Evolutionary conservation across 2,797 vertebrate species (phyloP), one percentile per base, ranked within the genome.

Genomic region (Antennarius maculatus): DNA sequence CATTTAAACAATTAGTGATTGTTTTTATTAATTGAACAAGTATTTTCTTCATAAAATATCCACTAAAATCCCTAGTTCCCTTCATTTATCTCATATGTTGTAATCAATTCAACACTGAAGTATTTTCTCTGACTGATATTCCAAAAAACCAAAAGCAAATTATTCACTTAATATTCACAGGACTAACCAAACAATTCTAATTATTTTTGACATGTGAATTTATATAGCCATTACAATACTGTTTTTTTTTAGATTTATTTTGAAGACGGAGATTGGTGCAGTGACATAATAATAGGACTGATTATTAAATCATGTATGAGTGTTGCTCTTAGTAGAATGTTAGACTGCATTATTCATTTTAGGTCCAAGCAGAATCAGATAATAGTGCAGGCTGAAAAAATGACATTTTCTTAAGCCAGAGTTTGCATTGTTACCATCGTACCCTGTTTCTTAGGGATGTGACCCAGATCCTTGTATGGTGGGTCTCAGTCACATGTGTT

Each of bases 381-480:
- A 23, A 45, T 34, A 7, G 7, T 45, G 14, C 37, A 57, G 13
- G 54, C 17, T 57, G 53, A 74, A n/a, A 61, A 17, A 39, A 8
- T 62, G 76, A 68, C 41, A 60, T 74, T 76, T 66, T 66, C 46
- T 49, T 65, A 47, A 59, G 52, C 68, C 57, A 71, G 7, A 56
- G 47, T 67, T 66, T 67, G 42, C 54, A 64, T 80, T 16, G 18
- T 76, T 74, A n/a, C 15, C 49, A 58, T 77, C 58, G 59, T 79
- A 70, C 50, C 56, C 58, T 48, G 56, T 64, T 74, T 85, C 74
- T 84, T 59, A 66, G 61, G 74, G 76, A 75, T 23, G 2, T 87
- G 88, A 84, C 88, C 90, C 77, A 88, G 80, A 89, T 91, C 80
- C 77, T 84, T 76, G 56, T 75, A 54, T 27, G 16, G 54, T 71